Base-by-base conservation (phyloP, 2,888 invertebrate species). In the Chymomyza fuscimana region DNA sequence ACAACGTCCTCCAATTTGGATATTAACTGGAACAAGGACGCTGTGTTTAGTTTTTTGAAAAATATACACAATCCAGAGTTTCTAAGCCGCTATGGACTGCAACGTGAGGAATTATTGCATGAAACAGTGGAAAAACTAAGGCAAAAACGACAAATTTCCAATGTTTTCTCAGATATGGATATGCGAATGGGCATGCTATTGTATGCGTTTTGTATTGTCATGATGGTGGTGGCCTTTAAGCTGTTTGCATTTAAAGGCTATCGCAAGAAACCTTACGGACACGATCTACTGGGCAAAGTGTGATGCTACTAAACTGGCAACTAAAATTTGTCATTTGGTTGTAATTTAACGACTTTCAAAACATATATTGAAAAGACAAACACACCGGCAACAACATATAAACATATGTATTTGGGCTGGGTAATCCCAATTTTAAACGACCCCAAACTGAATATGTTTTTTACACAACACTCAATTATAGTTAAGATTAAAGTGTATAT, bases 131-230 rank as follows among this genome's bases (percentile, higher is more conserved):
- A 90, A 0, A 89, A 86, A 52, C 63, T 90, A 59, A 82, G 90
- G 0, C 87, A 89, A 36, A 91, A 91, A 70, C 90, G 91, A 12
- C 89, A 90, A 76, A 78, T 90, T 15, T 80, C 89, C 5, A 90
- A 80, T 69, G 90, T 91, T 10, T 91, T 92, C 70, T 90, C 91
- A 32, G 92, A 92, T 74, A 91, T 92, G 91, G 96, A 96, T 91
- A 94, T 96, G 91, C 95, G 95, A 90, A 94, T 96, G 92, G 95
- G 95, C 91, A 94, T 96, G 92, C 92, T 96, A 80, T 93, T 96
- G 86, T 96, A 96, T 92, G 93, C 95, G 87, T 94, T 94, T 89
- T 96, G 96, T 90, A 94, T 95, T 87, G 91, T 94, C 83, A 94
- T 96, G 91, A 93, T 97, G 91, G 93, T 95, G 82, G 90, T 96